These are phyloP conservation scores for Podiceps cristatus DNA, from an alignment of 2,113 vertebrate genomes.

Conservation along the genomic window DNA sequence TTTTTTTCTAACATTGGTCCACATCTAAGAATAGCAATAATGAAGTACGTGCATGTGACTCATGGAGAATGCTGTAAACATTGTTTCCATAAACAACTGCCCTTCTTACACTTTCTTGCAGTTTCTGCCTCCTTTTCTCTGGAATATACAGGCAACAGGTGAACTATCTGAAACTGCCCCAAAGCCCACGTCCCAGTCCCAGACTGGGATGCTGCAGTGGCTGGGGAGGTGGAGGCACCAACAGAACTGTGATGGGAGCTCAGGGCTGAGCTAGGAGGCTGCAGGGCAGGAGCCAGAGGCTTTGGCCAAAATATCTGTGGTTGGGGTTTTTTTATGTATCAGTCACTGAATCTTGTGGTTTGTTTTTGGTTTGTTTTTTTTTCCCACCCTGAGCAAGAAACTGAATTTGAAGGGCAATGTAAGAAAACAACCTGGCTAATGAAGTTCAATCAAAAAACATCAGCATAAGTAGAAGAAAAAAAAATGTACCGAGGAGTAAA, in stretches of 20 bases:
- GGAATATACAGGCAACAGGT: not conserved
- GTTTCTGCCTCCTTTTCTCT: not conserved
- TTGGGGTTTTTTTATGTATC: not conserved
- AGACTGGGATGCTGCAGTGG: not conserved
- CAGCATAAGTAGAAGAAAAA: not conserved
- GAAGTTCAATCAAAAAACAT: not conserved
- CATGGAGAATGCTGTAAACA: not conserved
- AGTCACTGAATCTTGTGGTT: not conserved
- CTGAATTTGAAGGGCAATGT: not conserved
- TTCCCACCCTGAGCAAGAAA: not conserved
- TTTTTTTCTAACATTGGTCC: not conserved
- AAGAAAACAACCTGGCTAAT: not conserved
- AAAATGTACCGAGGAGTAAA: not conserved
- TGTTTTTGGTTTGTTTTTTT: not conserved
- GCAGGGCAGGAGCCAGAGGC: not conserved
- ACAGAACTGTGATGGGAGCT: not conserved
- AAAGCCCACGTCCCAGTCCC: rapidly evolving
- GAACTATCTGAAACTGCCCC: not conserved
- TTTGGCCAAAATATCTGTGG: not conserved
- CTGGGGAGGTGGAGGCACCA: not conserved
- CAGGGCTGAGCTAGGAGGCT: not conserved
- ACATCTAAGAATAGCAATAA: not conserved
- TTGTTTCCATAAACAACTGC: not conserved
- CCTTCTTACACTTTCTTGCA: not conserved
- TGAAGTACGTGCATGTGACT: not conserved